Evolutionary conservation across 2,888 invertebrate genomes (phyloP).

Genomic region (Chironomus tentans): DNA sequence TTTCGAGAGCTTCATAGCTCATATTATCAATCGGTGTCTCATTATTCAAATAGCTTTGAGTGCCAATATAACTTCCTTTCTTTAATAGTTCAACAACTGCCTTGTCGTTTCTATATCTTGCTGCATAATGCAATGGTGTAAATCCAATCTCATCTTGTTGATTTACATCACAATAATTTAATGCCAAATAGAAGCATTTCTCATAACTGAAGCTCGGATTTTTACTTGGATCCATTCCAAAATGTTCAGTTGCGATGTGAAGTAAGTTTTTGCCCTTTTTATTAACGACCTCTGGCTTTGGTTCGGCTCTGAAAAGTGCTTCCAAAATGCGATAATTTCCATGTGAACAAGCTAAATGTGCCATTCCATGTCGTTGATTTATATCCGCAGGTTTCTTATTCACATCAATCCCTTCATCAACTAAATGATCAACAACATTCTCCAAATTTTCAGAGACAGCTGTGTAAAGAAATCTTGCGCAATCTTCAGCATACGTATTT

Average conservation of each 20-base stretch:
- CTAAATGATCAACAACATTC: neutral
- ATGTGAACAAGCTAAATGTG: neutral
- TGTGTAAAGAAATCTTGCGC: constrained; percentile 2
- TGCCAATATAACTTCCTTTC: constrained; percentile 57
- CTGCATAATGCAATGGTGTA: constrained; percentile 66
- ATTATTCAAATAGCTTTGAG: constrained; percentile 50
- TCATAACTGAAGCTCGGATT: neutral
- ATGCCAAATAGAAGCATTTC: neutral
- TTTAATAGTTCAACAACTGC: constrained; percentile 54
- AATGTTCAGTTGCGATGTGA: constrained; percentile 11
- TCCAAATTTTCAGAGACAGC: constrained; percentile 4
- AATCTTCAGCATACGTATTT: constrained; percentile 12
- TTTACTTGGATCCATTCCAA: constrained; percentile 4
- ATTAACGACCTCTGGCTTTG: neutral
- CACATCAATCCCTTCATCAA: constrained; percentile 1
- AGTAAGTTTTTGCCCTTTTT: neutral
- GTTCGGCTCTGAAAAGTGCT: neutral
- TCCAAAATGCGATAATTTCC: neutral
- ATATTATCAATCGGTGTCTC: constrained; percentile 65
- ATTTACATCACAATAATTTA: constrained; percentile 37
- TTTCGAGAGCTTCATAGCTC: constrained; percentile 56
- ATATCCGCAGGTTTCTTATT: neutral
- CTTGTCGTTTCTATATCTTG: constrained; percentile 57
- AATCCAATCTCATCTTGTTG: constrained; percentile 55
- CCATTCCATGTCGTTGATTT: neutral